phyloP scores from a whole-genome alignment of 2,113 vertebrate species.

The Recurvirostra avosetta region DNA sequence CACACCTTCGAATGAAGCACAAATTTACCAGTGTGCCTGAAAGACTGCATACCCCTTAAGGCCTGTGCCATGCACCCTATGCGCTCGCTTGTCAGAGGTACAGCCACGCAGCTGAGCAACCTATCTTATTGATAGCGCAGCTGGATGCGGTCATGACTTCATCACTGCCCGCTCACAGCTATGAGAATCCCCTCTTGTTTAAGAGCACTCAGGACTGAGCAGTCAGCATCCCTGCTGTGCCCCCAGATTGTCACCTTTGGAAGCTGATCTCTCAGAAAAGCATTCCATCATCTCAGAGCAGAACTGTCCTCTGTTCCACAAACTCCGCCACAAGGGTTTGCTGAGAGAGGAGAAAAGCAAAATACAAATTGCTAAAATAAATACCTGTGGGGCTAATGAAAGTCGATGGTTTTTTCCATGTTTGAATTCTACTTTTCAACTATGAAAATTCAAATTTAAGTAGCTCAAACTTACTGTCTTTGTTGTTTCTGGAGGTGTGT shows the following conservation, averaged over 20 bases:
- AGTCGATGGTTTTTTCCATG: neutral
- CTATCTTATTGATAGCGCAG: neutral
- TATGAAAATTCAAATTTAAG: neutral
- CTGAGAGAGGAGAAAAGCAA: neutral
- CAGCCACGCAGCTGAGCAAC: neutral
- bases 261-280: neutral
- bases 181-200: neutral
- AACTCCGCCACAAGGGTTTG: neutral
- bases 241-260: constrained; percentile 1
- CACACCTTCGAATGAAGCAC: neutral
- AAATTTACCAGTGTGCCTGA: neutral
- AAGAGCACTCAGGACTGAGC: neutral
- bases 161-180: neutral
- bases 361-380: neutral
- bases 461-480: neutral
- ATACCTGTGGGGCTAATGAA: neutral
- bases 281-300: neutral
- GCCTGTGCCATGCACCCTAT: neutral
- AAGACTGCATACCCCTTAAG: neutral
- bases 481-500: neutral
- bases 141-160: constrained; percentile 1
- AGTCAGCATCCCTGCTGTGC: neutral
- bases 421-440: constrained; percentile 5
- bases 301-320: neutral
- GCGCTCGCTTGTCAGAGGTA: neutral